Evolutionary conservation across 1,140 invertebrate species (phyloP), one percentile per base, ranked within the genome.

Genomic region (Papilio aristodemus): DNA sequence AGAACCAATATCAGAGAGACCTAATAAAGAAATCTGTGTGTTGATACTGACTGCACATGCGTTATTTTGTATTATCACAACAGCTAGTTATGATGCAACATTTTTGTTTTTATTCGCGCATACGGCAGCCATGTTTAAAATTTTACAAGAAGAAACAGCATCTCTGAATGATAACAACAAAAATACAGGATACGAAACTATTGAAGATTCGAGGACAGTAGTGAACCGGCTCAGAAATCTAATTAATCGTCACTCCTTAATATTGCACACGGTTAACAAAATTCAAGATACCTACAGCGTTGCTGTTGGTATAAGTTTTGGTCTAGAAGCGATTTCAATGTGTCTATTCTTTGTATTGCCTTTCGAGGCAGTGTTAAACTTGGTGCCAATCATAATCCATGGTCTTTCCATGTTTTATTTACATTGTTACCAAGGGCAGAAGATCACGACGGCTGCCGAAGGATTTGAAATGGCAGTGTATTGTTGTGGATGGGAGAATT

Each of bases 401-500:
- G 84, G 84, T 57, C 81, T 85, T 54, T 11, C 85, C 2, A 78
- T 86, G 5, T 89, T 87, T 68, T 89, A 89, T 68, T 70, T 91
- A 11, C 90, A 91, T 68, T 88, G 85, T 71, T 87, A 78, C 36
- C 71, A 87, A 1, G 80, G 89, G 58, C 87, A 91, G 66, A 74
- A 71, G 10, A 58, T 91, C 37, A 82, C 80, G 6, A 81, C 85
- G 68, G 78, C 83, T 7, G 79, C 86, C 2, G 81, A 89, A 41
- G 10, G 36, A 0, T 89, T 87, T 64, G 84, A 83, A 32, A 74
- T 39, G 13, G 72, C 85, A 0, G 77, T 91, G 0, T 91, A 91
- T 59, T 71, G 77, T 13, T 91, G 89, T 59, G 87, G 87, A 0
- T 91, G 89, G 89, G 84, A 89, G 66, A 82, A 82, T 6, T 87